Percentiles rank a stretch among this genome's conserved stretches.
phyloP scores from a whole-genome alignment of 2,888 invertebrate species.

The Lamellibrachia satsuma region DNA sequence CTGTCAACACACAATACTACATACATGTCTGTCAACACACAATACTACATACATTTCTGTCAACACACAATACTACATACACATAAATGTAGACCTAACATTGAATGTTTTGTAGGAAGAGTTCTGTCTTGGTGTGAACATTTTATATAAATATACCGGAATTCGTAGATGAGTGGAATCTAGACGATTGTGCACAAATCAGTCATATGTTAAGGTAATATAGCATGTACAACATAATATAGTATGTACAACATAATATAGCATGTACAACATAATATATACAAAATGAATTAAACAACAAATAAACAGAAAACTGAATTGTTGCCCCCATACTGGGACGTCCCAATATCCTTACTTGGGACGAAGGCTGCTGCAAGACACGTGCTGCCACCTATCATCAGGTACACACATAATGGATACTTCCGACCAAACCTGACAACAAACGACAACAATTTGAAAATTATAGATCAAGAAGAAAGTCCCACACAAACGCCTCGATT shows the following conservation, averaged over 20 bases:
- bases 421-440: constrained; percentile 65
- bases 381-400: constrained; percentile 64
- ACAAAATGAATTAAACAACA: not conserved
- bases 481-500: not conserved
- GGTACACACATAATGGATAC: constrained; percentile 65
- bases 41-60: too few relatives aligned
- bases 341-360: constrained; percentile 37
- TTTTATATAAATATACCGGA: too few relatives aligned
- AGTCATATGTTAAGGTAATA: too few relatives aligned
- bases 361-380: constrained; percentile 65
- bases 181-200: too few relatives aligned
- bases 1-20: too few relatives aligned
- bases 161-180: too few relatives aligned
- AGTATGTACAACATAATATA: not conserved
- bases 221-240: too few relatives aligned
- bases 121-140: too few relatives aligned
- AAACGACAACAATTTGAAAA: constrained; percentile 35
- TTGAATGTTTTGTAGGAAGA: too few relatives aligned
- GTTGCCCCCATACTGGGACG: not conserved
- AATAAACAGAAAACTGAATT: not conserved
- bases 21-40: too few relatives aligned
- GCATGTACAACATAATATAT: not conserved
- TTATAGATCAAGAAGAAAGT: not conserved
- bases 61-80: too few relatives aligned
- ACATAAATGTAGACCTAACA: too few relatives aligned